Evolutionary conservation across 2,113 vertebrate species (phyloP).

Genomic region (Plotosus lineatus): DNA sequence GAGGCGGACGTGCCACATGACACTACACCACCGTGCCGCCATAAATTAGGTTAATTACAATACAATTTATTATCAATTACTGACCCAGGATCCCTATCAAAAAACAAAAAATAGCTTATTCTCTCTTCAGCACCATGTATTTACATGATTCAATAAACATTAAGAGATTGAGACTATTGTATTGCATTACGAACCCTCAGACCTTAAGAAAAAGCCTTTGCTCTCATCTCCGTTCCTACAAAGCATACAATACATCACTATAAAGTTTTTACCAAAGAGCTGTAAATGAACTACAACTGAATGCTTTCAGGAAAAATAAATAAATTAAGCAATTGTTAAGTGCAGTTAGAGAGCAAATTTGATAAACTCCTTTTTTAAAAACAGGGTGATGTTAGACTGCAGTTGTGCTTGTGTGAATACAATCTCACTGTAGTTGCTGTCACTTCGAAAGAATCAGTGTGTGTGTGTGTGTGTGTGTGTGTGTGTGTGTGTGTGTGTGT

Average conservation of each 20-base stretch:
- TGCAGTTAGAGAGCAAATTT: slow-evolving; percentile 1
- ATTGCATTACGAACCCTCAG: slow-evolving; percentile 20
- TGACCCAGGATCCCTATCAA: slow-evolving; percentile 43
- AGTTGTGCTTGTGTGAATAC: background rate
- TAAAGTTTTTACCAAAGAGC: too few species aligned
- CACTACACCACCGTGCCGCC: too few species aligned
- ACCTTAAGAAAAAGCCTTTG: slow-evolving; percentile 35
- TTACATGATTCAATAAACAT: slow-evolving; percentile 52
- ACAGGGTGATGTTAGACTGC: background rate
- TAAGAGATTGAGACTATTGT: slow-evolving; percentile 38
- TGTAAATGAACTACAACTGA: background rate
- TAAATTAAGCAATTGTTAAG: background rate
- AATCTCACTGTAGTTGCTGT: slow-evolving; percentile 16
- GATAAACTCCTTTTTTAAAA: slow-evolving; percentile 3
- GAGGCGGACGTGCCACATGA: too few species aligned
- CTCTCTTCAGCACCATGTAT: slow-evolving; percentile 38
- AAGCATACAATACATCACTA: slow-evolving; percentile 16
- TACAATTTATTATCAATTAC: slow-evolving; percentile 21
- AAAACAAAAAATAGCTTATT: slow-evolving; percentile 43
- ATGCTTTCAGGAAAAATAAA: background rate
- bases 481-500: too few species aligned
- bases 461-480: too few species aligned
- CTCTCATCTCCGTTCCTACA: slow-evolving; percentile 36
- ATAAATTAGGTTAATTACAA: slow-evolving; percentile 30
- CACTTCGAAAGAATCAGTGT: background rate